Percentiles rank a stretch among this genome's conserved stretches.
phyloP scores from a whole-genome alignment of 1,140 invertebrate species.

The Drosophila sproati region DNA sequence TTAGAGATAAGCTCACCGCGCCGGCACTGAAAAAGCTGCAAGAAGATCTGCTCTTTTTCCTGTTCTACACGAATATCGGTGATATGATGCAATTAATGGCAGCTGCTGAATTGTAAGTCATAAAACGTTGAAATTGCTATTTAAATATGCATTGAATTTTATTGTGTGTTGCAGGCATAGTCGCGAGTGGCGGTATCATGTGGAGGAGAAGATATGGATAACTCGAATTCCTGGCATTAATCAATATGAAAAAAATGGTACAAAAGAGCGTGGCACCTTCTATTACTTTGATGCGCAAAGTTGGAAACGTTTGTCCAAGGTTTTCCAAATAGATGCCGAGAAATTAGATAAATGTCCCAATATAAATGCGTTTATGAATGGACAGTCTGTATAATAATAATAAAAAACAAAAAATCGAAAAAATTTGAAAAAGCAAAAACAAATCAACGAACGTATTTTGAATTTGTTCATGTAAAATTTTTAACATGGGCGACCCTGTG shows the following conservation, averaged over 20 bases:
- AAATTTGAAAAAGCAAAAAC: constrained; percentile 75
- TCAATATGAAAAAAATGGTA: constrained; percentile 94
- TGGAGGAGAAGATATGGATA: constrained; percentile 99
- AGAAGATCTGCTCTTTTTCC: constrained; percentile 99
- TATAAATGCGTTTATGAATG: constrained; percentile 85
- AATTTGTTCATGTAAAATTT: neutral
- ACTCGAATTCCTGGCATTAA: constrained; percentile 97
- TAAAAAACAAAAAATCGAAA: constrained; percentile 83
- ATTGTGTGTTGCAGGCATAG: constrained; percentile 89
- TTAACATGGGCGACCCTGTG: neutral
- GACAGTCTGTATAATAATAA: constrained; percentile 85
- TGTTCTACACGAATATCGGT: constrained; percentile 99
- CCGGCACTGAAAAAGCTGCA: constrained; percentile 98
- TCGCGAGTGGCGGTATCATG: constrained; percentile 99
- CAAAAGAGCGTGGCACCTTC: constrained; percentile 98
- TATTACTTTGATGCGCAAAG: constrained; percentile 99
- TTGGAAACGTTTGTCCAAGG: constrained; percentile 98
- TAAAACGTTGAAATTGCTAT: too few species aligned
- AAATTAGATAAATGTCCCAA: constrained; percentile 91
- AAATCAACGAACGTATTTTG: neutral
- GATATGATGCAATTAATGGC: constrained; percentile 98
- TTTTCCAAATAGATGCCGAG: constrained; percentile 98
- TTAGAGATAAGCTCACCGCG: constrained; percentile 96
- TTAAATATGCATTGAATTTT: constrained; percentile 24
- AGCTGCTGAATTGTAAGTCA: constrained; percentile 96